Evolutionary conservation across 2,797 vertebrate genomes (phyloP), one percentile per base, ranked within the genome.

Genomic region (Percopsis omiscomaycus): DNA sequence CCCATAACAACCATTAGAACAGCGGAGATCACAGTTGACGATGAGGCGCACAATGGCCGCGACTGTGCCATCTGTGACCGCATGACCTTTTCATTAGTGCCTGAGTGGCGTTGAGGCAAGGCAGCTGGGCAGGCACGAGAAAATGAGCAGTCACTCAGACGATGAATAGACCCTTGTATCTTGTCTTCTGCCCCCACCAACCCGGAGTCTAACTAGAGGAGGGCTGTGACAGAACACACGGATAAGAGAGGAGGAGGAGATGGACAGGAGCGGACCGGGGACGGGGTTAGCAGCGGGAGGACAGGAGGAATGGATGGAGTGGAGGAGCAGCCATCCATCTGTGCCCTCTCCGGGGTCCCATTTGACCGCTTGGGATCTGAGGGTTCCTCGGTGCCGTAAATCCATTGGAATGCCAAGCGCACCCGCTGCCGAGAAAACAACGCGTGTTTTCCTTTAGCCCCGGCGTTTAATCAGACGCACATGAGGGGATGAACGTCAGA

Each of bases 391-490:
- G 66, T 47, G 81, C 72, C 50, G 73, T 88, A 90, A 91, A 90
- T 88, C 87, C 49, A 15, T 74, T 66, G 74, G 85, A 89, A 84
- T 88, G 81, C 81, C 50, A 60, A 86, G 81, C 37, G 83, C 81
- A 69, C 76, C 75, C 60, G 5, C 70, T 71, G 80, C 80, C 82
- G 78, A 50, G 56, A 86, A 90, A 90, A 89, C 85, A 87, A 77
- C 75, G 66, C 50, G 70, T 82, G 86, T 87, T 91, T 89, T 88
- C 61, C 73, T 86, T 84, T 27, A 44, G 78, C 74, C 66, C 79
- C 79, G 79, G 82, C 68, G 49, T 86, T 68, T 90, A 91, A 92
- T 91, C 77, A 82, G 81, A 89, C 85, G 77, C 91, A 93, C 86
- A 89, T 89, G 89, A 87, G 75, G 69, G 74, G 65, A 82, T 69